Evolutionary conservation across 2,888 invertebrate genomes (phyloP).

Genomic region (Tenthredo distinguenda): DNA sequence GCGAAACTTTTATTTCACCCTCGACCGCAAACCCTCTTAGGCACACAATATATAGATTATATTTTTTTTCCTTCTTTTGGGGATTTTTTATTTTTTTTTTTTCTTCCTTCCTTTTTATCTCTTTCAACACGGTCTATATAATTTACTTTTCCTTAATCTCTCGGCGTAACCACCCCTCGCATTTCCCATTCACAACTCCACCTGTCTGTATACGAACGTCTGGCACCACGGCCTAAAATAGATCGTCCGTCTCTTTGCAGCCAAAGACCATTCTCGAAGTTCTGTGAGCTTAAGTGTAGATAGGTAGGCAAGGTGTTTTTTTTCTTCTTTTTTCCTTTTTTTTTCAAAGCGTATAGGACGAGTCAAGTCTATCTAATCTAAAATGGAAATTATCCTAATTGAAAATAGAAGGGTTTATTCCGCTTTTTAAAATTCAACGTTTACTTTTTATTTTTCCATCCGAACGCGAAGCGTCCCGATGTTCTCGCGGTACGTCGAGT

Average conservation of each 20-base stretch:
- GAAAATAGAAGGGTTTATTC: slow-evolving; percentile 25
- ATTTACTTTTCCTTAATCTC: slow-evolving; percentile 17
- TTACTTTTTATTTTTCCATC: background rate
- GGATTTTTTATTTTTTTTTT: background rate
- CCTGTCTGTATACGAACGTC: slow-evolving; percentile 38
- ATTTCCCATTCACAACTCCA: slow-evolving; percentile 48
- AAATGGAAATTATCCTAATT: slow-evolving; percentile 41
- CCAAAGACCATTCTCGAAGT: background rate
- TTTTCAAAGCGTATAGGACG: background rate
- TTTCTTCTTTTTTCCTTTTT: background rate
- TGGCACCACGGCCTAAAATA: slow-evolving; percentile 34
- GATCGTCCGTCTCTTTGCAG: background rate
- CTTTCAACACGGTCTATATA: slow-evolving; percentile 2
- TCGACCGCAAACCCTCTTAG: background rate
- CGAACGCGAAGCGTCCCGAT: background rate
- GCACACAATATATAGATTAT: background rate
- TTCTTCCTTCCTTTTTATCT: background rate
- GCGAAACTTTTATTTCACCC: slow-evolving; percentile 1
- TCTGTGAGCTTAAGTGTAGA: background rate
- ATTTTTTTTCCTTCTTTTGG: background rate
- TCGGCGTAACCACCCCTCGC: slow-evolving; percentile 8
- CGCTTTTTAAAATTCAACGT: slow-evolving; percentile 32
- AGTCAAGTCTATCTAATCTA: slow-evolving; percentile 32
- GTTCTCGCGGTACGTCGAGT: background rate
- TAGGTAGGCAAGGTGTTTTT: background rate